These are phyloP conservation scores for Tamias sibiricus DNA, from an alignment of 2,113 vertebrate species.

Conservation along the genomic window DNA sequence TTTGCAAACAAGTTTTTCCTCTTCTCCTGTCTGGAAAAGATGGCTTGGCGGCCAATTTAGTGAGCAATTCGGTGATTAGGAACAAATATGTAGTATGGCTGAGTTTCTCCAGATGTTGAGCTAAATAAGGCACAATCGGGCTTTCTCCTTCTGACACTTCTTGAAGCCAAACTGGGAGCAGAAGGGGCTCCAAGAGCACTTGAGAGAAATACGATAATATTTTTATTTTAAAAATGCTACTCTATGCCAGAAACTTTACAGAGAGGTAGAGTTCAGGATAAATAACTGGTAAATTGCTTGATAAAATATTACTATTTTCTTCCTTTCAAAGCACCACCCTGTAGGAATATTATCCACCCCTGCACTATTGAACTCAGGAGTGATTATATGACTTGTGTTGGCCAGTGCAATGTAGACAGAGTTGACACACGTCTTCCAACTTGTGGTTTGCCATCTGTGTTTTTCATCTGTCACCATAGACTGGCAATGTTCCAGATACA, in stretches of 20 bases:
- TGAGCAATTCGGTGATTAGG: constrained; percentile 68
- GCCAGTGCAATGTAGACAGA: background rate
- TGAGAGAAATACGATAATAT: background rate
- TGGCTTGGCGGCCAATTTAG: constrained; percentile 58
- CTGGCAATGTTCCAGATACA: background rate
- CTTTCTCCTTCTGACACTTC: background rate
- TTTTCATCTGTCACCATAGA: constrained; percentile 32
- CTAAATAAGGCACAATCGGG: constrained; percentile 44
- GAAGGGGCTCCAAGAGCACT: background rate
- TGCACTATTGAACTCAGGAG: constrained; percentile 37
- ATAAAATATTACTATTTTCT: background rate
- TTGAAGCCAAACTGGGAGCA: constrained; percentile 20
- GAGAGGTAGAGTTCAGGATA: background rate
- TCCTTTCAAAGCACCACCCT: background rate
- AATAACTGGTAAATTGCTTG: background rate
- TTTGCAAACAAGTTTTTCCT: constrained; percentile 75
- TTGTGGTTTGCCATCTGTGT: constrained; percentile 15
- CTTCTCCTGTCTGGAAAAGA: constrained; percentile 74
- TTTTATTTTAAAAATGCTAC: background rate
- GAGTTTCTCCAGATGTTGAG: constrained; percentile 67
- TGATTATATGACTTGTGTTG: background rate
- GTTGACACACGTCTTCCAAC: constrained; percentile 29
- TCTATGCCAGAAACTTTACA: background rate
- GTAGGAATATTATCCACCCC: background rate
- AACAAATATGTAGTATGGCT: constrained; percentile 61